Base-by-base conservation (phyloP, 2,113 vertebrate species). In the Propithecus coquereli region DNA sequence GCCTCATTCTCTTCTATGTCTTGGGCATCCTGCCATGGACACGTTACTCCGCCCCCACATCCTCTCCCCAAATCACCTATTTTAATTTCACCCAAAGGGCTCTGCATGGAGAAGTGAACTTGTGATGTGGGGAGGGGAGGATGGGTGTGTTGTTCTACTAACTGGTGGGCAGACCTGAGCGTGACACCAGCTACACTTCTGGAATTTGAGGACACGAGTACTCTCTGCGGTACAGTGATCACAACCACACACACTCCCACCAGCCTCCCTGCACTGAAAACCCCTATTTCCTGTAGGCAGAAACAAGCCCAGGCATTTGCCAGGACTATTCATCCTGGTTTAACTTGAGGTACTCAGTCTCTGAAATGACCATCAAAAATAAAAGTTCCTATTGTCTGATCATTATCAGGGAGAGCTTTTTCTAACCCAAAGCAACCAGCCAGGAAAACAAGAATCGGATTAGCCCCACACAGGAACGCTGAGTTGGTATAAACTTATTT, bases 1-100 rank as follows among this genome's bases (percentile, higher is more conserved):
- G 79, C 95, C 93, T 52, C 34, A 86, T 97, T 97, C 92, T 73
- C 71, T 85, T 98, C 71, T 95, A 16, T 12, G 65, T 68, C 63
- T 57, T 61, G 18, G 92, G 90, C 88, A 90, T 80, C 76, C 59
- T 96, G 85, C 94, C 96, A 70, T 59, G 54, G 84, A 90, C 90
- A 81, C 59, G 9, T 47, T 50, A 40, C 76, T 63, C 90, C 50
- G 4, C 83, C 43, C 45, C n/a, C 17, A 0, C n/a, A 18, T 27
- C 25, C 4, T 43, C 77, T 82, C 73, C 87, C 27, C 86, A 16
- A 6, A 52, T 87, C 27, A 6, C 71, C 74, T 71, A 30, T 65
- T 83, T 83, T 54, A 45, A 81, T 59, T 76, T 66, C 22, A 77
- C 45, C 45, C 37, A 9, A 25, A 93, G 10, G n/a, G 22, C 23